These are phyloP conservation scores for Pachyuromys duprasi DNA, from an alignment of 2,797 vertebrate genomes.

Conservation along the genomic window DNA sequence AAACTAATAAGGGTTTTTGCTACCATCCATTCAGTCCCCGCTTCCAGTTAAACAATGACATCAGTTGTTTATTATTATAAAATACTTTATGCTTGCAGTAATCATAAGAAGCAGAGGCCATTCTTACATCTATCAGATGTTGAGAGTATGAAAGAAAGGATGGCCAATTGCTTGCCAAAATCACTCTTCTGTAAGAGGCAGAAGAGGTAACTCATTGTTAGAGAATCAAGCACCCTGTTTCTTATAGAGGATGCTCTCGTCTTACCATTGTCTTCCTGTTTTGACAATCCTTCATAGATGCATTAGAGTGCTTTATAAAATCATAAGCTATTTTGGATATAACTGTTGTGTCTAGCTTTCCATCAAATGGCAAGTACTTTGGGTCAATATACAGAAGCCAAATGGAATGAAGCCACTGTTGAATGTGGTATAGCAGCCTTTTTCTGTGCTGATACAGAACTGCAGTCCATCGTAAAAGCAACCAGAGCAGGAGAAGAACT, in stretches of 20 bases:
- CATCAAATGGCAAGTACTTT: neutral
- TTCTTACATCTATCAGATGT: neutral
- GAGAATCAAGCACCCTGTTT: neutral
- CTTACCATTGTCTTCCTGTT: neutral
- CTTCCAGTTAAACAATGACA: neutral
- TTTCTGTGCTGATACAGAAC: constrained; percentile 1
- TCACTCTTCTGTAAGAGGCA: neutral
- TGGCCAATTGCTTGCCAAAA: neutral
- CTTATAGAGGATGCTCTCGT: neutral
- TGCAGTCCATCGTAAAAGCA: constrained; percentile 5
- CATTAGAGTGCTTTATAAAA: neutral
- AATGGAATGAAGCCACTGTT: neutral
- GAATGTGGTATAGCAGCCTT: neutral
- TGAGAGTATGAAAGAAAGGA: neutral
- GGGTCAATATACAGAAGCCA: constrained; percentile 5
- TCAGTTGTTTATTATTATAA: neutral
- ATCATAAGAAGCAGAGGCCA: neutral
- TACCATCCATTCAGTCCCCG: neutral
- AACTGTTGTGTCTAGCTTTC: constrained; percentile 25
- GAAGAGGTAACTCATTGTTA: neutral
- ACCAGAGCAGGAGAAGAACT: neutral
- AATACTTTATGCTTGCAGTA: neutral
- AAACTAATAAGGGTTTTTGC: neutral
- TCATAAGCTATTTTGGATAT: neutral
- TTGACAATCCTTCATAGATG: neutral